Evolutionary conservation across 2,113 vertebrate genomes (phyloP), one percentile per base, ranked within the genome.

Genomic region (Kryptolebias marmoratus): DNA sequence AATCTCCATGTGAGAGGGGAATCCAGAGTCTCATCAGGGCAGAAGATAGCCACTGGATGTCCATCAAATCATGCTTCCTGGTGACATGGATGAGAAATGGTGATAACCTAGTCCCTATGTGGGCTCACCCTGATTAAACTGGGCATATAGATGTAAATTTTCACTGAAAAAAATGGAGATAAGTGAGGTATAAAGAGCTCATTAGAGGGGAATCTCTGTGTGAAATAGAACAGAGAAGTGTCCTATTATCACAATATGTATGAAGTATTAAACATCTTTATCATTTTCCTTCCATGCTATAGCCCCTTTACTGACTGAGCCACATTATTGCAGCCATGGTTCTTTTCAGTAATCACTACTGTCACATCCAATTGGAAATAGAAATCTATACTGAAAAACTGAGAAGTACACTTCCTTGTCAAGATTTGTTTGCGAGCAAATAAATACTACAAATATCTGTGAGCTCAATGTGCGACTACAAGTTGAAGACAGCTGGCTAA

Each of bases 121-220:
- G 64, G 31, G 54, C 53, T 64, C 53, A 58, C 57, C 54, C 67
- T 80, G 73, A 83, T 80, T 75, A 77, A 84, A 68, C 30, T 55
- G 68, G 76, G 70, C 82, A 71, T 75, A 71, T 62, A 83, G 80
- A 81, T 86, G 76, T 71, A 82, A 67, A 81, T 75, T 74, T 73
- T 49, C 47, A 39, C 57, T 1, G 42, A 52, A 68, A 69, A 22
- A 77, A 74, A 65, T 74, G 61, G 78, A 75, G 75, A 81, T 73
- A 68, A 80, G 61, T 76, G 71, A 68, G 54, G 73, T 70, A 65
- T 73, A 68, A 75, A 81, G 75, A 87, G 85, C 14, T 73, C 75
- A 80, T 89, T 85, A 75, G 54, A 72, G 63, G 18, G 18, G 48
- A 39, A 71, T 68, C 55, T 78, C 42, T 32, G 79, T 75, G 75